A percentile compares a stretch with the other conserved stretches of the same genome.
Evolutionary conservation across 2,888 invertebrate genomes (phyloP).

Genomic region (Tipula helvola): DNA sequence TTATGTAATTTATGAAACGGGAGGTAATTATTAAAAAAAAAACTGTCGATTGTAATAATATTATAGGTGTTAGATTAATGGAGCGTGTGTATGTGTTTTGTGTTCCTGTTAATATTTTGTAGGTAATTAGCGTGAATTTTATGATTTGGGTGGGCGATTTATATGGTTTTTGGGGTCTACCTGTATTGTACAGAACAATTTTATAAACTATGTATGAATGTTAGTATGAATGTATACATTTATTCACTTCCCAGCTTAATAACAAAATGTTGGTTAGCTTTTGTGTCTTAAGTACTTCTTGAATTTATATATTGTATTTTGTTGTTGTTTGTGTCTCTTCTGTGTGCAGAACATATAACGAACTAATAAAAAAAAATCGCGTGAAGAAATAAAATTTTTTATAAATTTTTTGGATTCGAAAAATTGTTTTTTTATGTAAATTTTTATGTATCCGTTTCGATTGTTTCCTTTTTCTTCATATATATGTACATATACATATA

Average conservation of each 20-base stretch:
- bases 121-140: not conserved
- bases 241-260: not conserved
- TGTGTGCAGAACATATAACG: not conserved
- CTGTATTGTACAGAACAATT: not conserved
- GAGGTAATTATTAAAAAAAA: not conserved
- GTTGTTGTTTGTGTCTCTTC: not conserved
- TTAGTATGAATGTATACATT: not conserved
- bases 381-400: constrained; percentile 10
- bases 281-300: not conserved
- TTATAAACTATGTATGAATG: not conserved
- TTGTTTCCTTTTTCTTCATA: constrained; percentile 6
- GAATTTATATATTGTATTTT: not conserved
- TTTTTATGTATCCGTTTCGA: constrained; percentile 9
- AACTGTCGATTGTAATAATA: not conserved
- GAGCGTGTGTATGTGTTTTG: not conserved
- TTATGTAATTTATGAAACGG: not conserved
- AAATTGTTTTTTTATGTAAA: constrained; percentile 9
- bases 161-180: not conserved
- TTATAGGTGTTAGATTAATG: not conserved
- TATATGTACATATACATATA: not conserved
- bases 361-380: constrained; percentile 7
- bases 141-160: not conserved
- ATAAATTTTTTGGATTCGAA: constrained; percentile 5
- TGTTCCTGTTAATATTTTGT: not conserved
- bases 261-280: not conserved